A percentile compares a stretch with the other conserved stretches of the same genome.
These are phyloP conservation scores for Taenaris catops DNA, from an alignment of 2,888 invertebrate species.

Conservation along the genomic window DNA sequence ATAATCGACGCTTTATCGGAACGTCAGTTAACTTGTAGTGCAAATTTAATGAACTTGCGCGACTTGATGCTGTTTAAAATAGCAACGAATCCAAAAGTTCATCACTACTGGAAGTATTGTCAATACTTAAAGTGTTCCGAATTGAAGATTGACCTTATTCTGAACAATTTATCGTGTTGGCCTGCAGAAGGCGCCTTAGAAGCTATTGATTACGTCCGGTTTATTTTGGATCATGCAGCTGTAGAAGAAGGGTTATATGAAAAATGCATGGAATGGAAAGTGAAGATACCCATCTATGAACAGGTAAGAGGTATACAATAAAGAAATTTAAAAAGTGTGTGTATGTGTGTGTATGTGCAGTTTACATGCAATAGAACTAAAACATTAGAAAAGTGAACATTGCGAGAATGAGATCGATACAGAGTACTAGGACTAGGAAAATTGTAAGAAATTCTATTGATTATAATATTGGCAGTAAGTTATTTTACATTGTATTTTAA, in stretches of 20 bases:
- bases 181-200: slow-evolving; percentile 76
- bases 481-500: too few species aligned
- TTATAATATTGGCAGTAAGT: too few species aligned
- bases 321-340: too few species aligned
- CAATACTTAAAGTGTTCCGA: slow-evolving; percentile 71
- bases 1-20: slow-evolving; percentile 81
- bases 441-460: too few species aligned
- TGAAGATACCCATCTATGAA: slow-evolving; percentile 83
- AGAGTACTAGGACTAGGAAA: too few species aligned
- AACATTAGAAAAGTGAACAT: too few species aligned
- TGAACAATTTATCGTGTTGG: slow-evolving; percentile 78
- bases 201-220: slow-evolving; percentile 70
- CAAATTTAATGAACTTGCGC: slow-evolving; percentile 75
- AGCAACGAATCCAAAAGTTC: slow-evolving; percentile 69
- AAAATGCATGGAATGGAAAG: slow-evolving; percentile 77
- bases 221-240: slow-evolving; percentile 50
- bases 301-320: slow-evolving; percentile 50
- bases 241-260: slow-evolving; percentile 59
- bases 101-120: slow-evolving; percentile 71
- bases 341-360: too few species aligned
- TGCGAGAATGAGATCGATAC: too few species aligned
- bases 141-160: slow-evolving; percentile 68
- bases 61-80: slow-evolving; percentile 81
- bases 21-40: slow-evolving; percentile 65
- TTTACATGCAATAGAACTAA: too few species aligned